Conservation (phyloP, 2,113 vertebrate species). For the Crotalus horridus region DNA sequence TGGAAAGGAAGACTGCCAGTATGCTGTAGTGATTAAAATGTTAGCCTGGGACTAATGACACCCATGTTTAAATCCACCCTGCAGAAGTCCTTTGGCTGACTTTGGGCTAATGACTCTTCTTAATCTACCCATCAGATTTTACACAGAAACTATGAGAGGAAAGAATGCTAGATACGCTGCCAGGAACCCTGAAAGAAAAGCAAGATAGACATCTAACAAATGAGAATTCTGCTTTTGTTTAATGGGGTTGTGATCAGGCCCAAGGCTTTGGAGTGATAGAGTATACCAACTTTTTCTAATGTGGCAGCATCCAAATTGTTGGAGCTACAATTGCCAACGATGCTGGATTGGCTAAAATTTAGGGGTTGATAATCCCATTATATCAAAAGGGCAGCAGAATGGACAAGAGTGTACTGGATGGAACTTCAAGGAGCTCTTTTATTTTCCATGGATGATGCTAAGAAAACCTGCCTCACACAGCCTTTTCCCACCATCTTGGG, state of each 20-base stretch:
- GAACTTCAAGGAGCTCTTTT: background rate
- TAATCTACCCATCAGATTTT: background rate
- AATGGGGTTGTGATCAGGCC: background rate
- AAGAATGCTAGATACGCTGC: background rate
- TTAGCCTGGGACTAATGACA: background rate
- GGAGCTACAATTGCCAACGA: background rate
- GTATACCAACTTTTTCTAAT: background rate
- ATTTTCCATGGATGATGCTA: background rate
- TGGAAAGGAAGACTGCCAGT: background rate
- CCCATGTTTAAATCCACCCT: background rate
- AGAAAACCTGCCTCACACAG: background rate
- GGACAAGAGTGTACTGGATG: background rate
- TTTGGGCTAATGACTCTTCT: background rate
- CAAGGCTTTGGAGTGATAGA: background rate
- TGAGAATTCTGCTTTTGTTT: background rate
- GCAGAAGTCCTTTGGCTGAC: background rate
- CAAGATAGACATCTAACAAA: background rate
- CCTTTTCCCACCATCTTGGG: background rate
- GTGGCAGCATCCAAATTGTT: background rate
- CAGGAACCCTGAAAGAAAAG: background rate
- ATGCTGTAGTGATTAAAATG: background rate
- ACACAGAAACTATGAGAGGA: background rate
- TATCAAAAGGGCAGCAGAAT: background rate
- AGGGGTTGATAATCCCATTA: background rate
- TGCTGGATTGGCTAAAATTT: background rate